Percentiles rank a stretch among this genome's conserved stretches.
These are phyloP conservation scores for Pseudopodoces humilis DNA, from an alignment of 2,113 vertebrate species.

Conservation along the genomic window DNA sequence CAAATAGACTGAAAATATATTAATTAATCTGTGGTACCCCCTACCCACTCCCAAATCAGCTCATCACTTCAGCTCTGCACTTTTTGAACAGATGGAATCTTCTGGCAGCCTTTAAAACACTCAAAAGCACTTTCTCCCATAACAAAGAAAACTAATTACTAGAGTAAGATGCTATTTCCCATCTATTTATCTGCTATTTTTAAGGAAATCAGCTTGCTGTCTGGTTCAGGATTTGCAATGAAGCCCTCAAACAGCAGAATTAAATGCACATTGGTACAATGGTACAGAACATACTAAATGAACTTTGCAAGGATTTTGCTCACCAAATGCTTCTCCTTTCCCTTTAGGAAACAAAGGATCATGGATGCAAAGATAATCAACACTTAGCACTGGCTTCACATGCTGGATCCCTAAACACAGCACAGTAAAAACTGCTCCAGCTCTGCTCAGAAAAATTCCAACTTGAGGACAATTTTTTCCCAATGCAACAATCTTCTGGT, in stretches of 20 bases:
- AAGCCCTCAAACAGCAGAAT: not conserved
- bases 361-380: not conserved
- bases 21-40: not conserved
- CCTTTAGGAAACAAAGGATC: not conserved
- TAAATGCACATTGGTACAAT: not conserved
- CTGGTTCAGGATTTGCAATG: not conserved
- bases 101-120: slow-evolving; percentile 36
- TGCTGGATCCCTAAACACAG: not conserved
- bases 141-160: slow-evolving; percentile 44
- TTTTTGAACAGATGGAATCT: slow-evolving; percentile 49
- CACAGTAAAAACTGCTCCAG: not conserved
- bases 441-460: not conserved
- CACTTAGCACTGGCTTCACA: not conserved
- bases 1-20: not conserved
- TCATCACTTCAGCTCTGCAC: not conserved
- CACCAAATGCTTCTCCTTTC: not conserved
- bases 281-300: not conserved
- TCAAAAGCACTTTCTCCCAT: not conserved
- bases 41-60: not conserved
- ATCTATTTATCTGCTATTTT: slow-evolving; percentile 9
- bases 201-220: not conserved
- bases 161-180: not conserved
- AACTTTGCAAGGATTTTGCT: not conserved
- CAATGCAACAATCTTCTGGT: not conserved
- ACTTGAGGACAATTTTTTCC: not conserved